phyloP scores from a whole-genome alignment of 2,113 vertebrate genomes.

The Corvus hawaiiensis region DNA sequence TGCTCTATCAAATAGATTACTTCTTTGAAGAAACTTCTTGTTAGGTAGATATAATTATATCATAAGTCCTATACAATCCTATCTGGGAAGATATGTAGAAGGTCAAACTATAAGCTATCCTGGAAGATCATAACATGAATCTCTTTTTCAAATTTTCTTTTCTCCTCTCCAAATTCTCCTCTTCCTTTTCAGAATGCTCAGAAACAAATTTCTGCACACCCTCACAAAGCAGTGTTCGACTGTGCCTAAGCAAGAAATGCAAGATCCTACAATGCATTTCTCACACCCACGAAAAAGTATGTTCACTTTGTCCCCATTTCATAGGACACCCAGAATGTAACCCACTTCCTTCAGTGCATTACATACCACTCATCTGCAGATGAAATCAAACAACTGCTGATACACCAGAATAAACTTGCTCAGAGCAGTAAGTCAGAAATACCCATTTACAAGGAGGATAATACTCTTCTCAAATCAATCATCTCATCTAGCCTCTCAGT shows the following conservation, averaged over 20 bases:
- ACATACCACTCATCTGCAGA: neutral
- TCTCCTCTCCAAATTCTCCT: neutral
- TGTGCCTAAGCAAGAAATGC: neutral
- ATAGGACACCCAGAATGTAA: neutral
- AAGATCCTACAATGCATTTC: neutral
- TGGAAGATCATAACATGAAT: neutral
- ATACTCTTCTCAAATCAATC: neutral
- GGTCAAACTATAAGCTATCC: neutral
- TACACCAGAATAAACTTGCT: neutral
- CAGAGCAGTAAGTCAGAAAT: neutral
- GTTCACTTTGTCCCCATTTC: neutral
- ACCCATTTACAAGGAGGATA: neutral
- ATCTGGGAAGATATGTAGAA: neutral
- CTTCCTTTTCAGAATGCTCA: neutral
- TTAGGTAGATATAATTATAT: neutral
- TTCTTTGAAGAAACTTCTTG: neutral
- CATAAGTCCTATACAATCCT: neutral
- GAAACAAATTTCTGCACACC: neutral
- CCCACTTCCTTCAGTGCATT: neutral
- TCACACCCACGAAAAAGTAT: neutral
- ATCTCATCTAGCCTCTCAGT: neutral
- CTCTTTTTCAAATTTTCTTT: neutral
- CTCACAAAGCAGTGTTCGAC: neutral
- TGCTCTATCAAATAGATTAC: neutral
- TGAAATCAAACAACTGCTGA: neutral